These are phyloP conservation scores for Graptemys geographica DNA, from an alignment of 2,797 vertebrate species.

Conservation along the genomic window DNA sequence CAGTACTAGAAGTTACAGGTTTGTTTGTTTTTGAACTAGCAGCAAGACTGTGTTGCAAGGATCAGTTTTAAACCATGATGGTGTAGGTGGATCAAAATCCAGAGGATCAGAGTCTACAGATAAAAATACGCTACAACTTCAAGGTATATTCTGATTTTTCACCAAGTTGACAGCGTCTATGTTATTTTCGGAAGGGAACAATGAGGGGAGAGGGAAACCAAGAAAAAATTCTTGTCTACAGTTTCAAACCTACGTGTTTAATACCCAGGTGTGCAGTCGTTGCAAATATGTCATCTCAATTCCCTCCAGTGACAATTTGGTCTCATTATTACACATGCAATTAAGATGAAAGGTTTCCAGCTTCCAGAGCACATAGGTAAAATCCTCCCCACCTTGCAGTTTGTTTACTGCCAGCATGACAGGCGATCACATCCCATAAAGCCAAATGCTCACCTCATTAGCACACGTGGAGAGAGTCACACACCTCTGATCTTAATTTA, in stretches of 20 bases:
- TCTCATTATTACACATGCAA: background rate
- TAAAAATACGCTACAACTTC: background rate
- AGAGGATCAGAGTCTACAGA: background rate
- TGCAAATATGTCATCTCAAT: background rate
- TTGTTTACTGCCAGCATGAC: background rate
- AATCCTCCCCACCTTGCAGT: background rate
- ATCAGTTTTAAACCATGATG: background rate
- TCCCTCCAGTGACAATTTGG: background rate
- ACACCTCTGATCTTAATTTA: background rate
- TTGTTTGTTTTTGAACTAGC: background rate
- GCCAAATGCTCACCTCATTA: accelerated
- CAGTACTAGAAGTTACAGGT: background rate
- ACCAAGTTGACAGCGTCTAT: background rate
- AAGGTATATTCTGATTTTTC: background rate
- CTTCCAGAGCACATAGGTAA: background rate
- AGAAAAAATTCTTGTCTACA: background rate
- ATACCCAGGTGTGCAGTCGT: accelerated
- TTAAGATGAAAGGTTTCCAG: background rate
- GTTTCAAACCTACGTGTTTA: background rate
- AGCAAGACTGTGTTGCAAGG: background rate
- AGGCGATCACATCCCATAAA: background rate
- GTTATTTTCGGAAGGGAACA: background rate
- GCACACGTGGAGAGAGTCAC: accelerated
- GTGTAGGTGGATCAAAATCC: background rate
- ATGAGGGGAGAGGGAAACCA: background rate